Evolutionary conservation across 2,113 vertebrate genomes (phyloP).

Genomic region (Polyodon spathula): DNA sequence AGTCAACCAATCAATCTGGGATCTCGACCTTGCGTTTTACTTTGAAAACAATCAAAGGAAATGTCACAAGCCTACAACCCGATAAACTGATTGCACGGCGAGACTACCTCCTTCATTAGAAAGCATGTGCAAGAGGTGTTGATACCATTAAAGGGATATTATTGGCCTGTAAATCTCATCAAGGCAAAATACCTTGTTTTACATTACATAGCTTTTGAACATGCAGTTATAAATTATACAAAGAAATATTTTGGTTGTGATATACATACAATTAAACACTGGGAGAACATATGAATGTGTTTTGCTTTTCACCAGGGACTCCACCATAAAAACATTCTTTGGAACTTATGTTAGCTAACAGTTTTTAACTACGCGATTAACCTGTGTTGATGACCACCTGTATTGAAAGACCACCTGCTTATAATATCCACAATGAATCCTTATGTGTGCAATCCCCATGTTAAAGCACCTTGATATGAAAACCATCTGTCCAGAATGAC

Average conservation of each 20-base stretch:
- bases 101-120: too few relatives aligned
- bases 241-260: not conserved
- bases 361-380: constrained; percentile 22
- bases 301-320: constrained; percentile 22
- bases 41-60: too few relatives aligned
- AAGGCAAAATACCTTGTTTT: not conserved
- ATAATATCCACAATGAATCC: constrained; percentile 48
- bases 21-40: too few relatives aligned
- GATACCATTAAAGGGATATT: not conserved
- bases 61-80: too few relatives aligned
- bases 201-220: not conserved
- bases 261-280: not conserved
- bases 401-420: constrained; percentile 58
- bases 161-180: not conserved
- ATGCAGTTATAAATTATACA: not conserved
- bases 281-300: constrained; percentile 4
- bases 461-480: constrained; percentile 60
- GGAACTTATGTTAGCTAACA: constrained; percentile 25
- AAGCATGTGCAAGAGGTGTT: not conserved
- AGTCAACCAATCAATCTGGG: too few relatives aligned
- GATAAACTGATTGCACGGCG: too few relatives aligned
- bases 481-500: constrained; percentile 62
- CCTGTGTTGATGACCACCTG: constrained; percentile 42
- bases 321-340: constrained; percentile 48
- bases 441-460: constrained; percentile 48